Percentiles rank a stretch among this genome's conserved stretches.
phyloP scores from a whole-genome alignment of 2,113 vertebrate genomes.

The Sylvia atricapilla region DNA sequence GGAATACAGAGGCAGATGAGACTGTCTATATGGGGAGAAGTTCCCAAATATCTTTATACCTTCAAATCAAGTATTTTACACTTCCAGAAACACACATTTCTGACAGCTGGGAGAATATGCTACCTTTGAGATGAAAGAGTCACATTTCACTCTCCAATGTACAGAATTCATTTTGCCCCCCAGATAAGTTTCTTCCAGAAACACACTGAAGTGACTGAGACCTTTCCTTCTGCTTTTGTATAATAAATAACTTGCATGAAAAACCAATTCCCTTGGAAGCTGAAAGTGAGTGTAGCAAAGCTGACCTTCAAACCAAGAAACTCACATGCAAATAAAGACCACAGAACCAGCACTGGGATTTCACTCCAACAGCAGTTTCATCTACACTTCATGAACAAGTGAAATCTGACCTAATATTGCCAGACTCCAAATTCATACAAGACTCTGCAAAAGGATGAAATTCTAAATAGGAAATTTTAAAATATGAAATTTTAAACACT shows the following conservation, averaged over 20 bases:
- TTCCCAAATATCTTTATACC: background rate
- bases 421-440: background rate
- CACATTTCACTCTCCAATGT: background rate
- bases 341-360: background rate
- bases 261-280: background rate
- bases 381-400: background rate
- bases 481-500: background rate
- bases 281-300: background rate
- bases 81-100: background rate
- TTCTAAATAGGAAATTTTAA: background rate
- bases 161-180: background rate
- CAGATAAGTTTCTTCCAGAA: background rate
- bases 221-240: background rate
- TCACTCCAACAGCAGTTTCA: background rate
- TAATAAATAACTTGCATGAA: background rate
- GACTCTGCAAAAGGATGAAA: background rate
- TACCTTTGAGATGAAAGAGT: background rate
- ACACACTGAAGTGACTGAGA: background rate
- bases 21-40: rapidly evolving
- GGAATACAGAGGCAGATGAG: background rate
- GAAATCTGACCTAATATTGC: background rate
- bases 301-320: background rate
- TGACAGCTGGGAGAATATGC: background rate
- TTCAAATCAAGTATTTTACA: background rate
- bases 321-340: background rate